Evolutionary conservation across 2,113 vertebrate genomes (phyloP), one percentile per base, ranked within the genome.

Genomic region (Ancistrus triradiatus): DNA sequence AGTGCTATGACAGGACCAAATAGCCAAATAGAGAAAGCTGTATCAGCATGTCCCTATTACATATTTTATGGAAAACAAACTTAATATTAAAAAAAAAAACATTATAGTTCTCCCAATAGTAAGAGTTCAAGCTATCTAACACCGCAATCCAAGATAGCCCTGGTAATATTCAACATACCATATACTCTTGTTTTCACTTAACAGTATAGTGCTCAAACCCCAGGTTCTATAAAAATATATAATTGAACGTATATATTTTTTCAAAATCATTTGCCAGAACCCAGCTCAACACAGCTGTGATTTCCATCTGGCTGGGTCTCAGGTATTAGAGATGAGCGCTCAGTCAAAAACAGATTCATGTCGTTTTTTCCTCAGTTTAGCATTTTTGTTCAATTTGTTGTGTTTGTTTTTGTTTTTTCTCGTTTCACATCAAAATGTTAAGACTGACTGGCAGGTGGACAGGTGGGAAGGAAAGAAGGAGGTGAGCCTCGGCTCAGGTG

Each of bases 1-100:
- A 87, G 85, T 89, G 87, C 86, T 89, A 81, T 81, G 82, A 85
- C 81, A 80, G 76, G 83, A 84, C 78, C 80, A 78, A 70, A 56
- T 73, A 74, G 68, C 46, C 59, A 65, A 74, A 82, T 76, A 81
- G 71, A 80, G 76, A 81, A n/a, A n/a, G n/a, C 78, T 79, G 70
- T 75, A 75, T 77, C 74, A 78, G 78, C 68, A 70, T 47, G 60
- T 80, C 72, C 63, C 74, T 78, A 73, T 73, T 74, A 57, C 63
- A 19, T 31, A 21, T 69, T 52, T 74, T 79, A 78, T 73, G 68
- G 69, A 80, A 78, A 84, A 80, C 56, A 69, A 68, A 74, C 38
- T 15, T 37, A 11, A 11, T 37, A 11, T 37, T 37, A 11, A 64
- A 18, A 63, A 33, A 61, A 67, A 65, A 72, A 66, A 31, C 2